These are phyloP conservation scores for Sakesphorus luctuosus DNA, from an alignment of 2,113 vertebrate species.

Conservation along the genomic window DNA sequence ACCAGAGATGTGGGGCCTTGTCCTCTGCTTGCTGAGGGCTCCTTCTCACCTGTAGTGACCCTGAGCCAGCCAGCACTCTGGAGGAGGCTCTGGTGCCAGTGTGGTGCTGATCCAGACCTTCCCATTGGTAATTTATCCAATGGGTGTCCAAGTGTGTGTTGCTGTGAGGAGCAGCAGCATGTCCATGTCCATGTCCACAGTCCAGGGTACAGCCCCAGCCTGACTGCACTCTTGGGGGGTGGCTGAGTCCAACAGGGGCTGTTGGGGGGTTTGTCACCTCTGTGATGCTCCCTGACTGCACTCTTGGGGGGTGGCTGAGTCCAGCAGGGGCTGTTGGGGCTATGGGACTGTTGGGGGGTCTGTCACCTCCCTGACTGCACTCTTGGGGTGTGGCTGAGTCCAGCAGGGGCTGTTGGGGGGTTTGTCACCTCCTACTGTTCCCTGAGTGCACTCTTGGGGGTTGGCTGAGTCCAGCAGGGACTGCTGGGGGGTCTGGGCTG, in stretches of 20 bases:
- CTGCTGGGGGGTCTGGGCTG: too few species aligned
- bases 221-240: neutral
- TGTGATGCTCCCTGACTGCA: neutral
- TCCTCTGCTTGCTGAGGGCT: neutral
- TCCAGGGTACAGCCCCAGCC: neutral
- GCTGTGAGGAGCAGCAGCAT: neutral
- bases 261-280: rapidly evolving
- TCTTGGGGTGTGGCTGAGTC: too few species aligned
- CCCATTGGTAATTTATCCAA: rapidly evolving
- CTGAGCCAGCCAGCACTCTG: neutral
- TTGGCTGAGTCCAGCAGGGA: too few species aligned
- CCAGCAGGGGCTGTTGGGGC: neutral
- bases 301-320: neutral
- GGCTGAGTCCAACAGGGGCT: neutral
- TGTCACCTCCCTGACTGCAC: too few species aligned
- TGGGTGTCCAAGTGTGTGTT: too few species aligned
- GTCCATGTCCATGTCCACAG: rapidly evolving
- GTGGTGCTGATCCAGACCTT: neutral
- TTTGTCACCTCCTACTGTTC: too few species aligned
- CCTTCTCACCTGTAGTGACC: neutral
- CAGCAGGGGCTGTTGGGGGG: too few species aligned
- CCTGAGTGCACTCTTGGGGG: too few species aligned
- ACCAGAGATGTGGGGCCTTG: rapidly evolving
- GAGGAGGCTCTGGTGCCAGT: neutral
- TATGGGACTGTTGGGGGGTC: too few species aligned